A percentile compares a stretch with the other conserved stretches of the same genome.
Conservation (phyloP, 2,888 invertebrate species). For the Hecatera dysodea region DNA sequence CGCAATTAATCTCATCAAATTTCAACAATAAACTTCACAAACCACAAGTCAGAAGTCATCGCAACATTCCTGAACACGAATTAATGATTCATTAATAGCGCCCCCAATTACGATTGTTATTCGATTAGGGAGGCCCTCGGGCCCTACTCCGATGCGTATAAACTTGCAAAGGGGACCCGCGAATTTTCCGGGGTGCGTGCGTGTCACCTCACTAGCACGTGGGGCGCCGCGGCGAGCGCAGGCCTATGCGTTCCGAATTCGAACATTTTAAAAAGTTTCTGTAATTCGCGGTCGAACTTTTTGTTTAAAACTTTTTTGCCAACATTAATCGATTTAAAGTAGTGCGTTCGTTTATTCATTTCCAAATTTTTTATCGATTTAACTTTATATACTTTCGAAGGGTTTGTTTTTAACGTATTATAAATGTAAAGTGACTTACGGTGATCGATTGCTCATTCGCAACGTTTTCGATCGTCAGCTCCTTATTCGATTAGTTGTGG, state of each 20-base stretch:
- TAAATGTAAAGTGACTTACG: constrained; percentile 71
- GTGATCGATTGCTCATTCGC: constrained; percentile 71
- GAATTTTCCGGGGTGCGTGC: constrained; percentile 83
- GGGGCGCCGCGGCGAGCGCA: constrained; percentile 86
- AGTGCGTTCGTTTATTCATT: constrained; percentile 50
- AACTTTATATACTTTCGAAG: constrained; percentile 47
- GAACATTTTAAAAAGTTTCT: constrained; percentile 64
- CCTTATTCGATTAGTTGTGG: constrained; percentile 84
- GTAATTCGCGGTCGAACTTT: constrained; percentile 53
- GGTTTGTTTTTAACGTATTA: constrained; percentile 65
- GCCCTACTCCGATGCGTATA: constrained; percentile 72
- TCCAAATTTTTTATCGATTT: constrained; percentile 30
- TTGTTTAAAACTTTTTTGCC: constrained; percentile 51
- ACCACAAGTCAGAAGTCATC: constrained; percentile 76
- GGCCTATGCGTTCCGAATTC: constrained; percentile 82
- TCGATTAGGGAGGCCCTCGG: constrained; percentile 81
- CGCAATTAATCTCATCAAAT: constrained; percentile 38
- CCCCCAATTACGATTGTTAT: constrained; percentile 83
- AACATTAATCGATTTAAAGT: constrained; percentile 36
- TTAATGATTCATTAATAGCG: constrained; percentile 87
- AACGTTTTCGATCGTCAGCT: constrained; percentile 75
- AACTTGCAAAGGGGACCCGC: constrained; percentile 80
- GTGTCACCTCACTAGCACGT: constrained; percentile 87
- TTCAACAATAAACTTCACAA: constrained; percentile 57
- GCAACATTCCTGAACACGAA: constrained; percentile 74